Evolutionary conservation across 2,113 vertebrate species (phyloP), one percentile per base, ranked within the genome.

Genomic region (Misgurnus anguillicaudatus): DNA sequence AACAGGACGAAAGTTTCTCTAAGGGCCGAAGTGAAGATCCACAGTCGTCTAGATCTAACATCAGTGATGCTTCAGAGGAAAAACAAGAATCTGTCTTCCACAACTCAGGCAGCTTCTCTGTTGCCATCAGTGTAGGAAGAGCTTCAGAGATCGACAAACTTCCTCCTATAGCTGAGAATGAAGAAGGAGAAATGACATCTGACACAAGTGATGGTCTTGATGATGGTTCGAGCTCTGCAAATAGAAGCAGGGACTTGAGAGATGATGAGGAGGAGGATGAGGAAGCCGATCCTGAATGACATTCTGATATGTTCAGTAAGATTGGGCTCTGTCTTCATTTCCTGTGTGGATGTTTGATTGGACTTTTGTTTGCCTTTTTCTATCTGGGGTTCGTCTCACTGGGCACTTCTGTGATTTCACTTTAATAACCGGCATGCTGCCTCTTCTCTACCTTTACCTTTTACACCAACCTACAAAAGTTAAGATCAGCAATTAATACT

Each of bases 81-180:
- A 53, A 38, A 36, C 47, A 5, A 17, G 38, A 24, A 19, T 74
- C 17, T 74, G 19, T 86, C 90, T 78, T 83, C 78, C 0, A 72
- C 75, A 73, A 86, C 85, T 17, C 75, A 87, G 58, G 87, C 88
- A 53, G n/a, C 31, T 76, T 57, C 6, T 88, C 86, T 78, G 66
- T 91, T 77, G 78, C 88, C 39, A 61, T 19, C 55, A 58, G 63
- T 74, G 21, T 39, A 55, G 72, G 31, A 0, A 79, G 84, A 77
- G 64, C 47, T 67, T 85, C 82, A 0, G 81, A 84, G 9, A 67
- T 76, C 21, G 83, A 86, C 2, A 80, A 89, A 66, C 85, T 92
- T 42, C 88, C 91, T 7, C 87, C 91, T 16, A 91, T 93, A 81
- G 70, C 78, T 5, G 90, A 91, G 83, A 84, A 88, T 3, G 88